phyloP scores from a whole-genome alignment of 2,797 vertebrate species.

The Myotis myotis region DNA sequence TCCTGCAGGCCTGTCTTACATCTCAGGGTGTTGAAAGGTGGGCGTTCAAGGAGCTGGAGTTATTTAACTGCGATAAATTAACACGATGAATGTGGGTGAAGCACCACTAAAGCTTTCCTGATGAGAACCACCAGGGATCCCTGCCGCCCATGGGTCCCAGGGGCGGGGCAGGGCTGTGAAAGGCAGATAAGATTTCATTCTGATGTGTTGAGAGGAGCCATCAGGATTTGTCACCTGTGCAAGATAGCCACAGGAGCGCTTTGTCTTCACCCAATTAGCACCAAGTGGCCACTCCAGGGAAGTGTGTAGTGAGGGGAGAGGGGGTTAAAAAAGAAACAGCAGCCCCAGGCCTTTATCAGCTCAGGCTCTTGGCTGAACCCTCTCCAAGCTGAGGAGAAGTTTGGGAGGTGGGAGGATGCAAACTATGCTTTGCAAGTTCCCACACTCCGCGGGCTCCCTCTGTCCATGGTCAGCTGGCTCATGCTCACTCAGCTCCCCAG shows the following conservation, averaged over 20 bases:
- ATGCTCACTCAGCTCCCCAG: background rate
- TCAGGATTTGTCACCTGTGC: background rate
- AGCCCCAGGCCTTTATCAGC: background rate
- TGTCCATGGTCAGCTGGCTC: background rate
- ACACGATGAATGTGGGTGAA: background rate
- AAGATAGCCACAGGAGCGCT: slow-evolving; percentile 35
- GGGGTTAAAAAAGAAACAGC: background rate
- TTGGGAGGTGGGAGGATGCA: background rate
- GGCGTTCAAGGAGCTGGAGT: background rate
- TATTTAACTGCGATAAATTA: background rate
- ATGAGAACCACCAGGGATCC: background rate
- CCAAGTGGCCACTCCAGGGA: background rate
- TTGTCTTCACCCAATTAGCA: slow-evolving; percentile 29
- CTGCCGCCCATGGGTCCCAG: background rate
- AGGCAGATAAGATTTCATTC: slow-evolving; percentile 60
- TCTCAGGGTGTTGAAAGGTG: background rate
- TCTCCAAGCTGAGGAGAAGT: background rate
- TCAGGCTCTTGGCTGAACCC: background rate
- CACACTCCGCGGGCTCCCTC: background rate
- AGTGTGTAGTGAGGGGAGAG: background rate
- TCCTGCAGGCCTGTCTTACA: background rate
- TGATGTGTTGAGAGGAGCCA: background rate
- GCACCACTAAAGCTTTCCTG: slow-evolving; percentile 9
- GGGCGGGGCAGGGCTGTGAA: background rate
- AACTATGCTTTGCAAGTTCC: background rate